phyloP scores from a whole-genome alignment of 2,797 vertebrate genomes.

The Chloroceryle inda region DNA sequence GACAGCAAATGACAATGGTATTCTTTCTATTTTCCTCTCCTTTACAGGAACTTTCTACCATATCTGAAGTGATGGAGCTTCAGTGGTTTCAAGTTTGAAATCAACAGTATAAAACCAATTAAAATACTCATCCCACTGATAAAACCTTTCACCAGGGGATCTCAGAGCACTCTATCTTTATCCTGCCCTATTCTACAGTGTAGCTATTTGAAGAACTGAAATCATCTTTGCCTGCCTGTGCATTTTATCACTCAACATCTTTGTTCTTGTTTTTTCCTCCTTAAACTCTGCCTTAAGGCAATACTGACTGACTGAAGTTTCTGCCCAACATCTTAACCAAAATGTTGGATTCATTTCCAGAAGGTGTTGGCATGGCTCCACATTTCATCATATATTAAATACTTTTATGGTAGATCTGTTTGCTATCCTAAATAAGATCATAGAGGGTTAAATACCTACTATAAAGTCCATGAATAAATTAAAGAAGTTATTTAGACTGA shows the following conservation, averaged over 20 bases:
- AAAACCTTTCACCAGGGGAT: slow-evolving; percentile 16
- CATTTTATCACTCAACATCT: slow-evolving; percentile 30
- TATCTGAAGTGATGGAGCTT: not conserved
- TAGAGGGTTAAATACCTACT: not conserved
- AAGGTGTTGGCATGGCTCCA: not conserved
- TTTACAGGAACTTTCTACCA: not conserved
- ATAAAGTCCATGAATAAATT: not conserved
- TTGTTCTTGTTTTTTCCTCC: not conserved
- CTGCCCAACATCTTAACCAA: slow-evolving; percentile 35
- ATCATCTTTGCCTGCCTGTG: slow-evolving; percentile 1
- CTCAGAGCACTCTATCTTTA: slow-evolving; percentile 52
- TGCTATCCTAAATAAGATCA: slow-evolving; percentile 6
- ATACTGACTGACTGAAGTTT: not conserved
- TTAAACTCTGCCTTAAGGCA: slow-evolving; percentile 41
- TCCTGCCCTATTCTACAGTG: slow-evolving; percentile 9
- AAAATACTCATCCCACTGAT: slow-evolving; percentile 17
- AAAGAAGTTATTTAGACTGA: not conserved
- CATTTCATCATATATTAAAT: not conserved
- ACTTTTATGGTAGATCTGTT: slow-evolving; percentile 37
- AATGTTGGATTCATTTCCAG: slow-evolving; percentile 23
- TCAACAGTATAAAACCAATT: slow-evolving; percentile 45
- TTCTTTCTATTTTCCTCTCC: not conserved
- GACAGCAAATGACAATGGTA: not conserved
- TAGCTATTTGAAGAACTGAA: slow-evolving; percentile 57
- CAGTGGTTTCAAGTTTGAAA: slow-evolving; percentile 4